Base-by-base conservation (phyloP, 2,113 vertebrate genomes). In the Phocoena sinus region DNA sequence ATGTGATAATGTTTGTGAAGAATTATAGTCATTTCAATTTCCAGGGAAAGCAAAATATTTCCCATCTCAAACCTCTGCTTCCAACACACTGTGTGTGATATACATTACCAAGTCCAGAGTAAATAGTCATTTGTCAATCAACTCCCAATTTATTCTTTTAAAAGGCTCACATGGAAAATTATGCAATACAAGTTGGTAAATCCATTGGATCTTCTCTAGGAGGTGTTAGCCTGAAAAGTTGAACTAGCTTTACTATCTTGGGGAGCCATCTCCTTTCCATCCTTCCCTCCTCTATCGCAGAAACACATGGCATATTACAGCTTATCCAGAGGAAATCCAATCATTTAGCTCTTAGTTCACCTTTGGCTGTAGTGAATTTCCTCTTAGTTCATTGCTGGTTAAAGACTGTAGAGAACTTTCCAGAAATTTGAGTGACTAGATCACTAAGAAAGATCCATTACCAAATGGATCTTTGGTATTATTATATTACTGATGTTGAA, bases 11-110 rank as follows among this genome's bases (percentile, higher is more conserved):
- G 7, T 83, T 90, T 81, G 73, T 90, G 38, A 93, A 47, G 67
- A 90, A 65, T 38, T 70, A 15, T n/a, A 89, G 26, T 60, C 60
- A 38, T 85, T 94, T 90, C 21, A 87, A 15, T 82, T 92, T 56
- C 26, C 8, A 91, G 44, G 15, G 63, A 87, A 93, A 95, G 81
- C 17, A 83, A 71, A 93, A 23, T 65, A 84, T 93, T 90, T 95
- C 33, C 26, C 76, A 90, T 77, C 9, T 28, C 74, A 77, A 71
- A 87, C 33, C 9, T 92, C 15, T 70, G 38, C 10, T 93, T 93
- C 56, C 38, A 86, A 47, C 1, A 60, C 3, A 50, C 3, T 11
- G 1, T 81, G 13, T 76, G 14, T 86, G 44, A 65, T 8, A 53
- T 31, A 67, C 23, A 88, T 53, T 77, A 2, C 26, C 3, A 93